Conservation (phyloP, 2,113 vertebrate genomes). For the Corvus cornix region DNA sequence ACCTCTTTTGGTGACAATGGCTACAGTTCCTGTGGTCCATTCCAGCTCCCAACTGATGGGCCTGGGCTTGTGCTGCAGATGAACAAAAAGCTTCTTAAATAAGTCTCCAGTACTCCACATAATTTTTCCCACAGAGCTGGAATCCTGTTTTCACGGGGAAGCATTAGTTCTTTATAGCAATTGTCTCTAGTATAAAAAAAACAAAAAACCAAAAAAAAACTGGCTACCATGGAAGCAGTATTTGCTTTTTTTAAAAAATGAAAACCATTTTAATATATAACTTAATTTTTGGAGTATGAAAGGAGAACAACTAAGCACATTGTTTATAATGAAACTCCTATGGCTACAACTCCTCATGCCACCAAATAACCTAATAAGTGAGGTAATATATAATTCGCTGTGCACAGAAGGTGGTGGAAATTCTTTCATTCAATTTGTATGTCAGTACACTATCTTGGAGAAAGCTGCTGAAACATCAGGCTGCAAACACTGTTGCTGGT, state of each 20-base stretch:
- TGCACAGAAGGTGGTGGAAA: not conserved
- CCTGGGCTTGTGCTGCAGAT: not conserved
- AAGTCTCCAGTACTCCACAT: not conserved
- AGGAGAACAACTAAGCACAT: not conserved
- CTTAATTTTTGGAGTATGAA: not conserved
- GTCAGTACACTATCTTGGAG: not conserved
- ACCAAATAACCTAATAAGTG: not conserved
- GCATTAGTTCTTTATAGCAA: not conserved
- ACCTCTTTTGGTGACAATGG: not conserved
- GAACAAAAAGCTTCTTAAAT: not conserved
- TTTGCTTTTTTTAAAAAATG: not conserved
- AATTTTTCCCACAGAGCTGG: not conserved
- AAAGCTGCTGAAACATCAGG: not conserved
- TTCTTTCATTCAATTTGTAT: not conserved
- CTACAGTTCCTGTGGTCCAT: not conserved
- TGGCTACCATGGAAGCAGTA: not conserved
- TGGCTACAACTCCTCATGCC: not conserved
- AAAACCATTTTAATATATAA: not conserved
- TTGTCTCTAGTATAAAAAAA: not conserved
- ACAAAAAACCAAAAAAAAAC: not conserved
- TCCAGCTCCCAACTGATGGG: not conserved
- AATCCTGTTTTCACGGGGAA: not conserved
- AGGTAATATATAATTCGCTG: not conserved
- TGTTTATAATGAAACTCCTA: not conserved
- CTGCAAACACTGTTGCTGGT: not conserved